phyloP scores from a whole-genome alignment of 2,888 invertebrate species.

The Creontiades dilutus region DNA sequence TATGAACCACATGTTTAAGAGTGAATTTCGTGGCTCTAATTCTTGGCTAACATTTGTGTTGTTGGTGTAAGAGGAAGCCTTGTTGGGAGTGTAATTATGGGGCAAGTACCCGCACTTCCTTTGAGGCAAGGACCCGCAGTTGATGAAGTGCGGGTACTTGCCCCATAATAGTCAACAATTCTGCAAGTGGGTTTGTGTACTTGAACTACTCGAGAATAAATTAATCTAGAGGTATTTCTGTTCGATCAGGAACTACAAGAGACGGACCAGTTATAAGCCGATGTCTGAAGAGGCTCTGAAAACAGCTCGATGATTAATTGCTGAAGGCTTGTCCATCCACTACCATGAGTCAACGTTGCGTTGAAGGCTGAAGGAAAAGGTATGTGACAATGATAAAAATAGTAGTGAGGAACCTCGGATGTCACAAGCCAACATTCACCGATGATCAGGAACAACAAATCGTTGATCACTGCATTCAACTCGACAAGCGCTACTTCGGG shows the following conservation, averaged over 20 bases:
- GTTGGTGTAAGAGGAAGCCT: background rate
- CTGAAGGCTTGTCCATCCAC: background rate
- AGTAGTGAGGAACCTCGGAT: background rate
- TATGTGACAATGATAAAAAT: background rate
- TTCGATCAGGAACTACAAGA: background rate
- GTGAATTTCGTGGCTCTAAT: background rate
- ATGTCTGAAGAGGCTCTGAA: background rate
- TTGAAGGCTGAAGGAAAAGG: background rate
- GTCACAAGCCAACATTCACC: slow-evolving; percentile 3
- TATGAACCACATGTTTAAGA: background rate
- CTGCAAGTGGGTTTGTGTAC: no score
- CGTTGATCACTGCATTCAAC: slow-evolving; percentile 29
- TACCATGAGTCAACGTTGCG: slow-evolving; percentile 43
- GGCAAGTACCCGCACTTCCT: background rate
- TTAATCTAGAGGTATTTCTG: background rate
- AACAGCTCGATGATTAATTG: background rate
- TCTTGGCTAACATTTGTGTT: background rate
- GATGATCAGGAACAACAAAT: slow-evolving; percentile 11
- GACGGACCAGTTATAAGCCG: background rate
- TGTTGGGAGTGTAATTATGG: background rate
- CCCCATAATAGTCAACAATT: background rate
- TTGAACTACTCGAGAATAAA: background rate
- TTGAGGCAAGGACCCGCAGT: slow-evolving; percentile 8
- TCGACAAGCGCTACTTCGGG: slow-evolving; percentile 38
- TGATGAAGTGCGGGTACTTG: background rate